Evolutionary conservation across 2,888 invertebrate species (phyloP), one percentile per base, ranked within the genome.

Genomic region (Gonocerus acuteangulatus): DNA sequence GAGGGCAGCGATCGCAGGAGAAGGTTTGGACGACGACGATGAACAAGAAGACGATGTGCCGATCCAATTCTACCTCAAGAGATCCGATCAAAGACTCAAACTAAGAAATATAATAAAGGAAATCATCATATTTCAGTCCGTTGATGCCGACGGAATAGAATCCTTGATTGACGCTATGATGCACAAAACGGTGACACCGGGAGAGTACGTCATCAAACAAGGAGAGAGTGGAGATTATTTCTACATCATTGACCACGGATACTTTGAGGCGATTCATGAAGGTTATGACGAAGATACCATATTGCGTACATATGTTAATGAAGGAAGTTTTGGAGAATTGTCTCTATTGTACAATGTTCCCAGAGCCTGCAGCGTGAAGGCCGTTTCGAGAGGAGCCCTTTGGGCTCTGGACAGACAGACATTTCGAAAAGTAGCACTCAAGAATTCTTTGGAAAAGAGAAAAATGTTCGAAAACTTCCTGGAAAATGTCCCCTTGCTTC

Each of bases 381-480:
- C 90, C 15, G 80, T 82, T 71, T 82, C 87, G 3, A 79, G 83
- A 27, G 96, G 96, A 61, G 85, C 88, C 44, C 80, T 97, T n/a
- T 97, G 96, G 96, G 95, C 95, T 69, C 92, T 96, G 94, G 95
- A 95, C 77, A 85, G 96, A 64, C 87, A 89, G 75, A 95, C 95
- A 65, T 96, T 95, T 82, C 86, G 95, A 71, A 87, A 93, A 73
- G 95, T 96, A 72, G 83, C 96, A 69, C 82, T 96, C 69, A 95
- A 95, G 80, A 91, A 89, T 72, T 95, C 96, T 68, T 95, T 93
- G 80, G 91, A 88, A 78, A 96, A 95, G 77, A 85, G 96, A 78
- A 93, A 94, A 84, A 90, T 94, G 84, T 96, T 95, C 77, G 96
- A 96, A 76, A 80, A 84, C 72, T 83, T 96, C 69, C 83, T 96